These are phyloP conservation scores for Antigone vipio DNA, from an alignment of 2,113 vertebrate genomes.

Conservation along the genomic window DNA sequence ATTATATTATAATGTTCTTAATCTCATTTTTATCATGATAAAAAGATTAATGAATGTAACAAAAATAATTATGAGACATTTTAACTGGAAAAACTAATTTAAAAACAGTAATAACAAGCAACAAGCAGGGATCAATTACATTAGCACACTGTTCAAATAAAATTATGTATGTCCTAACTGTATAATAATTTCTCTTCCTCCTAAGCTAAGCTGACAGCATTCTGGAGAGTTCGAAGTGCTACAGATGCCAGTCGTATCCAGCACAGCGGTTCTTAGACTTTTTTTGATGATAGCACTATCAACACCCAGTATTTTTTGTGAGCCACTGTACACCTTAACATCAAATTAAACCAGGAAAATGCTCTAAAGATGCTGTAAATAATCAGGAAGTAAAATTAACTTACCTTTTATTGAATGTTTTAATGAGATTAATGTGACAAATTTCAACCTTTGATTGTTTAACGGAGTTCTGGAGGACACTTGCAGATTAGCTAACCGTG, in stretches of 20 bases:
- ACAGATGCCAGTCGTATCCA: background rate
- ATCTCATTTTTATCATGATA: background rate
- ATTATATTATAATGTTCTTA: background rate
- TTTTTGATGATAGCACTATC: background rate
- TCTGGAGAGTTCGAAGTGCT: background rate
- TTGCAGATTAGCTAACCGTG: background rate
- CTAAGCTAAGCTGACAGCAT: background rate
- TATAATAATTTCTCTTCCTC: background rate
- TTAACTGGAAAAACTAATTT: background rate
- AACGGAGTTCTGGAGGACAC: background rate
- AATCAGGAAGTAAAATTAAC: background rate
- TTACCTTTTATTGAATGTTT: background rate
- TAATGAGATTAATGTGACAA: background rate
- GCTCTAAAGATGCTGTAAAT: background rate
- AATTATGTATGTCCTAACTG: background rate
- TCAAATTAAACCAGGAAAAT: background rate
- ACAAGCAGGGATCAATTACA: background rate
- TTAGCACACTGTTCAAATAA: conserved; percentile 12
- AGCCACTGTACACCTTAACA: background rate
- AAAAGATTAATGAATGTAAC: background rate
- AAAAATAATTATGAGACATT: background rate
- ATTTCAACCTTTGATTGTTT: background rate
- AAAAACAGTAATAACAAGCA: background rate
- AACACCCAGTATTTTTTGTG: background rate
- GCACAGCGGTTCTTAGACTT: background rate